Base-by-base conservation (phyloP, 2,888 invertebrate species). In the Tenthredo notha region DNA sequence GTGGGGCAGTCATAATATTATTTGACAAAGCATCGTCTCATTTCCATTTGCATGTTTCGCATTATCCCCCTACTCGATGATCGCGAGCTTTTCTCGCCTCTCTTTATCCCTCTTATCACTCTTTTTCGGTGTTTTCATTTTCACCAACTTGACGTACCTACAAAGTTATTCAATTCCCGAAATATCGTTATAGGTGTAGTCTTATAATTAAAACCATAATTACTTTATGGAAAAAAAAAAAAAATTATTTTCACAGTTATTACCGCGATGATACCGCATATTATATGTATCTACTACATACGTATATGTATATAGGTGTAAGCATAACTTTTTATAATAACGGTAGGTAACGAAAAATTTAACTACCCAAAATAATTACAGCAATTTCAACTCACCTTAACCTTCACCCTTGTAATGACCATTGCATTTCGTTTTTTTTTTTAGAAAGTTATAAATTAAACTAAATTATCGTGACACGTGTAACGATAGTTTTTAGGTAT, bases 1-100 rank as follows among this genome's bases (percentile, higher is more conserved):
- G 87, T 87, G 88, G 89, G 89, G 87, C 88, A 91, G 89, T 89
- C 90, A 91, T 90, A 92, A 92, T 91, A 91, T 92, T 92, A 91
- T 92, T 89, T 90, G 89, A 90, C 90, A 89, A 87, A 90, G 88
- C 90, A 90, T 89, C 83, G 87, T 88, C 90, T 89, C 90, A 89
- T 90, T 91, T 90, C 89, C 91, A 90, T 91, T 91, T 91, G 91
- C 90, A 90, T 90, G 67, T 83, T 83, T 67, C 67, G 70, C 70
- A 70, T 83, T 83, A 83, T 83, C 67, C 10, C 43, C 2, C 50
- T 43, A 29, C 70, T 67, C 83, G 29, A 70, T 70, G 70, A 67
- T 83, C 67, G 61, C 80, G 4, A 12, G 80, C 61, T 80, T 61
- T 21, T 29, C 77, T 40, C 40, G 25, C 75, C 77, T 54, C 18